These are phyloP conservation scores for Hippocampus zosterae DNA, from an alignment of 2,113 vertebrate genomes.

Conservation along the genomic window DNA sequence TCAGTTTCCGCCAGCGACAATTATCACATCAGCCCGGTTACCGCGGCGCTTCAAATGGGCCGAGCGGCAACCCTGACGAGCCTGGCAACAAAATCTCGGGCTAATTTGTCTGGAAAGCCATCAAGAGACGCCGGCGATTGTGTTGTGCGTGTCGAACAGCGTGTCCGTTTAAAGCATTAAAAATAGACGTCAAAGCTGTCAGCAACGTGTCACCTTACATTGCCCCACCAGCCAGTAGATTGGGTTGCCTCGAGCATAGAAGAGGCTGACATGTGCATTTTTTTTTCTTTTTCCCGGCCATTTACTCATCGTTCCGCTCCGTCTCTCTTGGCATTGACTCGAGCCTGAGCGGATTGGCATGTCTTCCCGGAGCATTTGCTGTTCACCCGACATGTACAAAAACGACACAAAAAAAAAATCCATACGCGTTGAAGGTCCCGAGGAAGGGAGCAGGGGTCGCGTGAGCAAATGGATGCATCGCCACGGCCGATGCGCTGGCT, in stretches of 20 bases:
- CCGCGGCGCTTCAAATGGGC: too few species aligned
- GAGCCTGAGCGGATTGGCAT: background rate
- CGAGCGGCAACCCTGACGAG: background rate
- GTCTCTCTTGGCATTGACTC: background rate
- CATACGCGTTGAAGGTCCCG: conserved; percentile 19
- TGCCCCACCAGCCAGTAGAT: conserved; percentile 48
- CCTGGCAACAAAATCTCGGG: background rate
- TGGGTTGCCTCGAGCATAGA: conserved; percentile 41
- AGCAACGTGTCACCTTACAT: conserved; percentile 50
- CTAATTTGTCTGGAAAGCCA: too few species aligned
- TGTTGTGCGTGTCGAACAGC: conserved; percentile 17
- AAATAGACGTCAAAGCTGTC: conserved; percentile 52
- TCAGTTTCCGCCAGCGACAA: too few species aligned
- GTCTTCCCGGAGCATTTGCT: background rate
- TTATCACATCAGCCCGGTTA: too few species aligned
- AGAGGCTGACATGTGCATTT: conserved; percentile 51
- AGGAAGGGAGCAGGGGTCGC: conserved; percentile 21
- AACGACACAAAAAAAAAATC: background rate
- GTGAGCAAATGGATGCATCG: background rate
- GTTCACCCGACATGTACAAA: background rate
- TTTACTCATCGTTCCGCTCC: conserved; percentile 40
- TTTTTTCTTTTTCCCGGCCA: conserved; percentile 14
- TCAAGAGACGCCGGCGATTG: background rate
- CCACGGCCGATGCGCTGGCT: background rate
- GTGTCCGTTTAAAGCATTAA: conserved; percentile 25